phyloP scores from a whole-genome alignment of 2,888 invertebrate genomes.

The Cetonia aurata region DNA sequence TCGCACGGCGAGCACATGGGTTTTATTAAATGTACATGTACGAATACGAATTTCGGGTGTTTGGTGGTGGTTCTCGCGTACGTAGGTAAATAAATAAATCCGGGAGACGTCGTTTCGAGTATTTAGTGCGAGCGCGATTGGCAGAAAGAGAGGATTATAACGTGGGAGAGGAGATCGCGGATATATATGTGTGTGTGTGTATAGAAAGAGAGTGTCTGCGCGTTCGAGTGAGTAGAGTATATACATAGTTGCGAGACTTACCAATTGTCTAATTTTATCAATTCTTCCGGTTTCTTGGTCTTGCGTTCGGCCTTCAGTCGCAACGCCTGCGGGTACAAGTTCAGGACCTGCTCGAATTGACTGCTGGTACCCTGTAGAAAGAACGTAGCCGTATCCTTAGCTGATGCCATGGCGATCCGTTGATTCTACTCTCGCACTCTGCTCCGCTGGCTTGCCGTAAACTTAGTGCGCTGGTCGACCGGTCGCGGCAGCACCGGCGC shows the following conservation, averaged over 20 bases:
- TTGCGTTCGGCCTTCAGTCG: slow-evolving; percentile 91
- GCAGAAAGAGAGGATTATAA: not conserved
- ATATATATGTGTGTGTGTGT: not conserved
- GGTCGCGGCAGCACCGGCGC: slow-evolving; percentile 57
- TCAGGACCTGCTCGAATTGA: slow-evolving; percentile 90
- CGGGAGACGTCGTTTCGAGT: too few species aligned
- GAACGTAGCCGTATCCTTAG: slow-evolving; percentile 93
- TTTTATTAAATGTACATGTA: too few species aligned
- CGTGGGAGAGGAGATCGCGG: not conserved
- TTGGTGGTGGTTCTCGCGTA: too few species aligned
- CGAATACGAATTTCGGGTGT: too few species aligned
- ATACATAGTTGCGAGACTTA: slow-evolving; percentile 70
- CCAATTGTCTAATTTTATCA: slow-evolving; percentile 96
- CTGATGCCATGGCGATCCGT: slow-evolving; percentile 71
- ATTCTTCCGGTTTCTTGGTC: slow-evolving; percentile 93
- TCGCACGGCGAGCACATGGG: not conserved
- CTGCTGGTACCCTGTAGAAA: slow-evolving; percentile 90
- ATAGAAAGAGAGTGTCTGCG: not conserved
- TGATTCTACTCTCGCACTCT: slow-evolving; percentile 51
- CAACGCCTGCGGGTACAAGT: slow-evolving; percentile 92
- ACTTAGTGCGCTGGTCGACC: slow-evolving; percentile 54
- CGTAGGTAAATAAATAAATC: too few species aligned
- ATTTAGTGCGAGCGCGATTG: slow-evolving; percentile 8
- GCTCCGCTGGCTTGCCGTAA: slow-evolving; percentile 54
- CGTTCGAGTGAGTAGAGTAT: not conserved